phyloP scores from a whole-genome alignment of 2,113 vertebrate genomes.

The Tenebrosternarchus preto region DNA sequence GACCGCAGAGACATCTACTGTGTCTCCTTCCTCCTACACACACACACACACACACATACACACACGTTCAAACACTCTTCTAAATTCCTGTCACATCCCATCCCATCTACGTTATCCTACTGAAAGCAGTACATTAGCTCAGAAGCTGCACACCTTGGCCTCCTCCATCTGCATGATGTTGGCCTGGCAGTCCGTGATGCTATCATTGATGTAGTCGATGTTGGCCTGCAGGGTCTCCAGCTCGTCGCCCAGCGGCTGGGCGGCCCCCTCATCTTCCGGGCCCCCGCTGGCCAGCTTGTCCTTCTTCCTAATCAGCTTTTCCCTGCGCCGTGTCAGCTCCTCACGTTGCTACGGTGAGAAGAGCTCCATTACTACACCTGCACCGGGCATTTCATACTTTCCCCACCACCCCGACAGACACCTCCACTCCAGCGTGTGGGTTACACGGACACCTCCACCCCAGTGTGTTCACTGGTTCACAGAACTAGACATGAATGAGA shows the following conservation, averaged over 20 bases:
- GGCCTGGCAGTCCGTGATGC: conserved; percentile 95
- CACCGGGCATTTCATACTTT: not conserved
- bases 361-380: not conserved
- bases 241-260: conserved; percentile 84
- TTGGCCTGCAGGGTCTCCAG: conserved; percentile 89
- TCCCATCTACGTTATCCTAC: too few relatives aligned
- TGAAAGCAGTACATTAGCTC: not conserved
- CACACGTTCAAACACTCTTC: not conserved
- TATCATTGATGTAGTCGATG: conserved; percentile 96
- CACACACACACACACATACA: not conserved
- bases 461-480: too few relatives aligned
- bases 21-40: conserved; percentile 89
- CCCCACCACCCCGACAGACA: too few relatives aligned
- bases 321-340: conserved; percentile 91
- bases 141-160: conserved; percentile 79
- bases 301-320: conserved; percentile 85
- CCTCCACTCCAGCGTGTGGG: too few relatives aligned
- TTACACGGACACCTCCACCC: too few relatives aligned
- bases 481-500: not conserved
- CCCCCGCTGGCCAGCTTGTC: conserved; percentile 81
- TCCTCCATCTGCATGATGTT: conserved; percentile 99
- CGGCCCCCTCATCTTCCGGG: conserved; percentile 80
- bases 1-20: conserved; percentile 86
- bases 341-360: conserved; percentile 85
- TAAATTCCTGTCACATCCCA: not conserved